Percentiles rank a stretch among this genome's conserved stretches.
Evolutionary conservation across 2,888 invertebrate species (phyloP).

Genomic region (Melanargia galathea): DNA sequence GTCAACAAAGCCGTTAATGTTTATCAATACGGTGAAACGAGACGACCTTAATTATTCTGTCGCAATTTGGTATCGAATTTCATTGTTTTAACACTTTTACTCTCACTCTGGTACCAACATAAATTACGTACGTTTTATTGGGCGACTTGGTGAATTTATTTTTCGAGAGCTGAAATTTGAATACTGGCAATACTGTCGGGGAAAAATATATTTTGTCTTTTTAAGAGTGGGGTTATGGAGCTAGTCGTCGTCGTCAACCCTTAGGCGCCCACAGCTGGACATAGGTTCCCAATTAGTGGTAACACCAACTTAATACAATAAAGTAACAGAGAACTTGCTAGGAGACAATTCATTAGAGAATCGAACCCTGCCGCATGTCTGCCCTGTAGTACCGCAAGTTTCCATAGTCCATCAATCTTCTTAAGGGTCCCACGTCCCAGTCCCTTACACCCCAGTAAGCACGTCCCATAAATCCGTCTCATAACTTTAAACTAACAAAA

Average conservation of each 20-base stretch:
- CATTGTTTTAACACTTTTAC: slow-evolving; percentile 26
- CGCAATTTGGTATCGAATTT: slow-evolving; percentile 32
- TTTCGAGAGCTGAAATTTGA: no score
- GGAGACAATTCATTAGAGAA: no score
- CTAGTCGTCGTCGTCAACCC: no score
- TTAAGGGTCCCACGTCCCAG: neutral
- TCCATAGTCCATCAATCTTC: neutral
- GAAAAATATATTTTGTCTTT: no score
- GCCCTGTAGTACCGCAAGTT: no score
- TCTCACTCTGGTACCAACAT: slow-evolving; percentile 1
- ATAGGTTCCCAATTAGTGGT: no score
- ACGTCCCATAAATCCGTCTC: slow-evolving; percentile 2
- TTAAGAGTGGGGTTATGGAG: no score
- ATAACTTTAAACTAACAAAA: slow-evolving; percentile 52
- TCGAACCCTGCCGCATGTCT: no score
- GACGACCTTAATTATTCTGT: slow-evolving; percentile 36
- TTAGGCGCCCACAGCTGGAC: no score
- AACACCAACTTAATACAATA: no score
- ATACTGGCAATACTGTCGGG: no score
- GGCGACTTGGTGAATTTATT: neutral
- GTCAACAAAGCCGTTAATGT: slow-evolving; percentile 37
- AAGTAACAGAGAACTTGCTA: no score
- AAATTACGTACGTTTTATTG: neutral
- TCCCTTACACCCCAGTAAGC: slow-evolving; percentile 3
- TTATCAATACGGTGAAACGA: slow-evolving; percentile 35